phyloP scores from a whole-genome alignment of 2,888 invertebrate genomes.

The Ischnus inquisitorius region DNA sequence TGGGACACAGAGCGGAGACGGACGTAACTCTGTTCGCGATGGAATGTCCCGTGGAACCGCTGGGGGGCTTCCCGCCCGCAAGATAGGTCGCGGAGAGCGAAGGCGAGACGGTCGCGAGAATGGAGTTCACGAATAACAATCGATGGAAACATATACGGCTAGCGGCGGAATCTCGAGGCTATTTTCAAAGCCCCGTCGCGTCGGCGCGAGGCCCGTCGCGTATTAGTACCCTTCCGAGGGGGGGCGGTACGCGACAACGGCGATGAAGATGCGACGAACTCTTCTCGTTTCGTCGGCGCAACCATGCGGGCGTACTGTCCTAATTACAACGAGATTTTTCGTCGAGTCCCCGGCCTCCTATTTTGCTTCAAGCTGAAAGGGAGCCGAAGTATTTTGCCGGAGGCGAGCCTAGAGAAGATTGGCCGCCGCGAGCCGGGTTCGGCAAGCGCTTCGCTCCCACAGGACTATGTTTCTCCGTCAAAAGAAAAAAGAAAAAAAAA shows the following conservation, averaged over 20 bases:
- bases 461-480: conserved; percentile 70
- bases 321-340: conserved; percentile 83
- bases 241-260: conserved; percentile 67
- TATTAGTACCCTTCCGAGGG: not conserved
- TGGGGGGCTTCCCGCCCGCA: conserved; percentile 74
- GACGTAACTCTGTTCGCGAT: conserved; percentile 62
- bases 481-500: too few species aligned
- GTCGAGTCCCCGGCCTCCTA: conserved; percentile 78
- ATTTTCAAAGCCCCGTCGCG: conserved; percentile 34
- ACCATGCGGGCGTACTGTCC: conserved; percentile 85
- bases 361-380: conserved; percentile 70
- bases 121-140: conserved; percentile 61
- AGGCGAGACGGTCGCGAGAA: conserved; percentile 71
- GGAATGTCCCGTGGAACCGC: conserved; percentile 82
- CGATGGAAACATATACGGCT: conserved; percentile 66
- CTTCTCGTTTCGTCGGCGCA: conserved; percentile 60
- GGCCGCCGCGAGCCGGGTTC: conserved; percentile 68
- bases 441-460: conserved; percentile 69
- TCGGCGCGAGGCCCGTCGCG: conserved; percentile 20
- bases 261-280: conserved; percentile 63
- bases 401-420: conserved; percentile 67
- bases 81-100: conserved; percentile 57
- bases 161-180: conserved; percentile 47
- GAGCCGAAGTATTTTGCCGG: conserved; percentile 73
- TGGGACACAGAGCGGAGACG: conserved; percentile 36